These are phyloP conservation scores for Sylvietta virens DNA, from an alignment of 2,113 vertebrate species.

Conservation along the genomic window DNA sequence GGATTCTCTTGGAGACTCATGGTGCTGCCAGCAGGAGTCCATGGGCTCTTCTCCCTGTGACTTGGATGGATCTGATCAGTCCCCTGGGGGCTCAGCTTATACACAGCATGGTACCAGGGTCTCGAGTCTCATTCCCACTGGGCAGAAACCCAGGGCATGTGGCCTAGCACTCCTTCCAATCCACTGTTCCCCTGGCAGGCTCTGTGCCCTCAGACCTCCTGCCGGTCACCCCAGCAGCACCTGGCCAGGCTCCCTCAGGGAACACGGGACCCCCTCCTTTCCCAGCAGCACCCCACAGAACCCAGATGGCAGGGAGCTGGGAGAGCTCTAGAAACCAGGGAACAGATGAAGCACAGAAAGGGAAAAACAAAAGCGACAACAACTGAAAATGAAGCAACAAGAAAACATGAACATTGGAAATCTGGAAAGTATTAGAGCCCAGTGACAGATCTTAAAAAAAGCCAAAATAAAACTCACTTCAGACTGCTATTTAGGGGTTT, in stretches of 20 bases:
- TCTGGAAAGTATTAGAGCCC: constrained; percentile 38
- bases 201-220: neutral
- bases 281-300: neutral
- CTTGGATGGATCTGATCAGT: neutral
- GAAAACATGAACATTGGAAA: constrained; percentile 38
- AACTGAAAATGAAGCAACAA: neutral
- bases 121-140: neutral
- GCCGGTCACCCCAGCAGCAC: neutral
- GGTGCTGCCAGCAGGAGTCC: neutral
- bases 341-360: neutral
- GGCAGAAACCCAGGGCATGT: neutral
- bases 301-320: neutral
- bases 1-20: neutral
- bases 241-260: neutral
- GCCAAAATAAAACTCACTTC: constrained; percentile 14
- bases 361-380: neutral
- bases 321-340: neutral
- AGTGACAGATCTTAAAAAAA: neutral
- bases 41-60: neutral
- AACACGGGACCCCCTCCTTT: rapidly evolving
- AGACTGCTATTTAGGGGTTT: constrained; percentile 33
- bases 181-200: neutral
- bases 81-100: neutral
- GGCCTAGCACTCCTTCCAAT: neutral
- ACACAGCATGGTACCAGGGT: neutral